Conservation (phyloP, 2,113 vertebrate species). For the Cynopterus brachyotis region DNA sequence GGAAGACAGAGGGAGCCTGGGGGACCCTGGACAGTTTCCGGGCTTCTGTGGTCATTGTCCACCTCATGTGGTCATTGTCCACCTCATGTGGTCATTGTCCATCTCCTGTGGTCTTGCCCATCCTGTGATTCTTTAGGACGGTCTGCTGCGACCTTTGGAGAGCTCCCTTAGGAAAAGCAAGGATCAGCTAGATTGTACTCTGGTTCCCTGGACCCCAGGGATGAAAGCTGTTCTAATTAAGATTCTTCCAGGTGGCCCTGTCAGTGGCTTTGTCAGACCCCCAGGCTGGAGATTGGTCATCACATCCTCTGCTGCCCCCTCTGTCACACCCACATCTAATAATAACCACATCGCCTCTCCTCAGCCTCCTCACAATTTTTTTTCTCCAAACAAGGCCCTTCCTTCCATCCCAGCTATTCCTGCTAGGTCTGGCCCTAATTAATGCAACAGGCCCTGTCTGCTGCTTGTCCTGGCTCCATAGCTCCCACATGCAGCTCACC, state of each 20-base stretch:
- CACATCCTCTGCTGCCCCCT: not conserved
- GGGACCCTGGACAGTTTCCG: not conserved
- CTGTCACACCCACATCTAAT: no score
- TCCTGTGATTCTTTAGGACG: rapidly evolving
- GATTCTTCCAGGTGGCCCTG: not conserved
- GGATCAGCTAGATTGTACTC: rapidly evolving
- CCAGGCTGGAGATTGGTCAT: not conserved
- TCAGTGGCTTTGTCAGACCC: not conserved
- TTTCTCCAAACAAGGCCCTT: not conserved
- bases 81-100: no score
- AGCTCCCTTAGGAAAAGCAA: rapidly evolving
- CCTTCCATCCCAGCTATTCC: not conserved
- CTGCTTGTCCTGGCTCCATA: not conserved
- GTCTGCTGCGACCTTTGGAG: not conserved
- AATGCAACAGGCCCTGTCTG: not conserved
- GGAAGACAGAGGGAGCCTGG: conserved; percentile 20
- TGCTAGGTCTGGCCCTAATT: not conserved
- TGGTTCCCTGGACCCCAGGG: rapidly evolving
- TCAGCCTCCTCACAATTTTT: not conserved
- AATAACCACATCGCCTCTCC: not conserved
- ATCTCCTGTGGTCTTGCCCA: no score
- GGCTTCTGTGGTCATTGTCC: not conserved
- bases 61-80: not conserved
- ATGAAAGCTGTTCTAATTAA: not conserved
- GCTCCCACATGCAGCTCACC: rapidly evolving